These are phyloP conservation scores for Leucophenga montana DNA, from an alignment of 2,888 invertebrate genomes.

Conservation along the genomic window DNA sequence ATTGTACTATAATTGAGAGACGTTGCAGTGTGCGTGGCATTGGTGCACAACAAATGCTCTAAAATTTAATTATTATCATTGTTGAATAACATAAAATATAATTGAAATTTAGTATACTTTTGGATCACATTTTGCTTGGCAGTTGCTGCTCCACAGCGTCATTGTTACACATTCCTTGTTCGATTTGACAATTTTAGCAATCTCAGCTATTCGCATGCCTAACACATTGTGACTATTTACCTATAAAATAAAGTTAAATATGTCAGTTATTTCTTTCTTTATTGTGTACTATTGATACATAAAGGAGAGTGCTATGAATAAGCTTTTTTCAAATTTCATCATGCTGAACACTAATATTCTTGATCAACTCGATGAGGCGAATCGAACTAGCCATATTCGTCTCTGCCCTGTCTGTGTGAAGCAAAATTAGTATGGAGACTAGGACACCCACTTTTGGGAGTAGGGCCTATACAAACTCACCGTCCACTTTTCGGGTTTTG, in stretches of 20 bases:
- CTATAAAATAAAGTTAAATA: constrained; percentile 64
- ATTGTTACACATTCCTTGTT: constrained; percentile 73
- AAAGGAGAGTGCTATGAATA: too few species aligned
- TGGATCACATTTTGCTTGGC: constrained; percentile 73
- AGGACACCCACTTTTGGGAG: too few species aligned
- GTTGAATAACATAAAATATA: neutral
- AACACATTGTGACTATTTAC: constrained; percentile 76
- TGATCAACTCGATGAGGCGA: too few species aligned
- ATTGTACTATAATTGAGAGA: constrained; percentile 74
- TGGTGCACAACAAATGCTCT: constrained; percentile 75
- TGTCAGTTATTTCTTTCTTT: too few species aligned
- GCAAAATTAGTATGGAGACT: too few species aligned
- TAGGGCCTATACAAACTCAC: too few species aligned
- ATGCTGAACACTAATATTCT: too few species aligned
- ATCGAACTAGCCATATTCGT: too few species aligned
- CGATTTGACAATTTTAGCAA: constrained; percentile 75
- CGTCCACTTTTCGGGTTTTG: too few species aligned
- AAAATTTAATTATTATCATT: neutral
- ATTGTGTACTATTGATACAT: too few species aligned
- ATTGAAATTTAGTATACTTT: constrained; percentile 65
- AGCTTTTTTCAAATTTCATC: too few species aligned
- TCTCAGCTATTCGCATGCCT: constrained; percentile 74
- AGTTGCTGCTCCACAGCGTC: constrained; percentile 75
- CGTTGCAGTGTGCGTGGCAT: constrained; percentile 76
- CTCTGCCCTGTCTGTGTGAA: too few species aligned